Conservation (phyloP, 2,797 vertebrate species). For the Lates japonicus region DNA sequence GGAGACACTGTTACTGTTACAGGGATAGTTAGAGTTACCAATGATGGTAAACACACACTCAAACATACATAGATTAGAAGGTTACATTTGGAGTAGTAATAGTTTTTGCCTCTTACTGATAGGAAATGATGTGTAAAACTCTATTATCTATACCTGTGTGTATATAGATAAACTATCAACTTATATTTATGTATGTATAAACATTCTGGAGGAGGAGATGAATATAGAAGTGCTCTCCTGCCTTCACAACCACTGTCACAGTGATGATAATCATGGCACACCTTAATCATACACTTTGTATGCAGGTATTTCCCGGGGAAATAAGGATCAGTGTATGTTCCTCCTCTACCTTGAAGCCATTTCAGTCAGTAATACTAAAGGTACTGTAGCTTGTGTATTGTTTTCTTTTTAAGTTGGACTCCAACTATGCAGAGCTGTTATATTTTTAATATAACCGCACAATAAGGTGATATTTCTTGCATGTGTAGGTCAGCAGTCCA, state of each 20-base stretch:
- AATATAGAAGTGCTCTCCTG: neutral
- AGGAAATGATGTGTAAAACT: neutral
- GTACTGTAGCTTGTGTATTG: conserved; percentile 55
- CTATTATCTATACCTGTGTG: neutral
- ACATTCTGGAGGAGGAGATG: too few relatives aligned
- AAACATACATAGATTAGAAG: neutral
- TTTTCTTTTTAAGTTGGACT: neutral
- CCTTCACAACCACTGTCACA: neutral
- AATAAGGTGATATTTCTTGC: neutral
- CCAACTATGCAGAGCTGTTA: neutral
- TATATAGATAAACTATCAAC: neutral
- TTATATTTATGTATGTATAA: neutral
- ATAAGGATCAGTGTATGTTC: conserved; percentile 98
- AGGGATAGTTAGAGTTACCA: conserved; percentile 93
- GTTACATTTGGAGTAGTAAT: neutral
- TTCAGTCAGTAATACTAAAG: conserved; percentile 96
- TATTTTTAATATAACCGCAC: neutral
- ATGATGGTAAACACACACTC: conserved; percentile 86
- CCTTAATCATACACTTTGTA: conserved; percentile 8
- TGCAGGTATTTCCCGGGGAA: conserved; percentile 89
- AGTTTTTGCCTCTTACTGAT: neutral
- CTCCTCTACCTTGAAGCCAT: conserved; percentile 96
- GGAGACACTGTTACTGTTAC: conserved; percentile 94
- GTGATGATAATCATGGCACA: neutral
- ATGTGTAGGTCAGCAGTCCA: conserved; percentile 69